These are phyloP conservation scores for Palaemon carinicauda DNA, from an alignment of 1,140 invertebrate genomes.

Conservation along the genomic window DNA sequence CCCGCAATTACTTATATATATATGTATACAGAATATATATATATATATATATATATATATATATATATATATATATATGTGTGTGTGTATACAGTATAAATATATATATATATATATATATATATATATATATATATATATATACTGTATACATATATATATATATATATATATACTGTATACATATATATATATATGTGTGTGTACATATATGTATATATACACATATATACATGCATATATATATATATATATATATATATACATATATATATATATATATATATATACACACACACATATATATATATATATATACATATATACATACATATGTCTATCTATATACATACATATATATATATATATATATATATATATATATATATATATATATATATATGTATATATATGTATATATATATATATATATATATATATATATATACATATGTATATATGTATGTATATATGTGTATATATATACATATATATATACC, in stretches of 20 bases:
- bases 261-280: not conserved
- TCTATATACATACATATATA: not conserved
- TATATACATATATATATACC: too few relatives aligned
- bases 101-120: too few relatives aligned
- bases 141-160: too few relatives aligned
- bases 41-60: too few relatives aligned
- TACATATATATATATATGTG: not conserved
- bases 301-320: not conserved
- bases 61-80: too few relatives aligned
- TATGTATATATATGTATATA: not conserved
- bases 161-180: too few relatives aligned
- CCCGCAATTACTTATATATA: too few relatives aligned
- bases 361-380: not conserved
- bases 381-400: not conserved
- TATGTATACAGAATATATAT: too few relatives aligned
- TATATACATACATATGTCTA: not conserved
- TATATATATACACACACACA: not conserved
- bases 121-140: too few relatives aligned
- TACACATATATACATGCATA: too few relatives aligned
- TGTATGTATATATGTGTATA: not conserved
- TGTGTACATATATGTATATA: too few relatives aligned
- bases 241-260: not conserved
- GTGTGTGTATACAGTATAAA: too few relatives aligned
- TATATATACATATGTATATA: not conserved
- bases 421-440: not conserved